Evolutionary conservation across 2,113 vertebrate species (phyloP).

Genomic region (Chaetodon auriga): DNA sequence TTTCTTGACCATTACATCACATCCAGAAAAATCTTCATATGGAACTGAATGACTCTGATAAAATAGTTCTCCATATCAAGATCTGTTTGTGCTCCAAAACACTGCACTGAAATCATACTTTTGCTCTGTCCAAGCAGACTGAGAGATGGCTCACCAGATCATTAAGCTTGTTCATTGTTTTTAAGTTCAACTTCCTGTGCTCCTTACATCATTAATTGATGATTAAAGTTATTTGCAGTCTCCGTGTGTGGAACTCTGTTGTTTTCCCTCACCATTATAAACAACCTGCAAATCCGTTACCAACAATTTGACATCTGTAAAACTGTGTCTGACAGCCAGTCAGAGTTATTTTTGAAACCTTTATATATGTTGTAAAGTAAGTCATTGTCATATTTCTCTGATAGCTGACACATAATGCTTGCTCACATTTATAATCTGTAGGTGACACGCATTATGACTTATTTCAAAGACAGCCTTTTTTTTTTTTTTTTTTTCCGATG

Average conservation of each 20-base stretch:
- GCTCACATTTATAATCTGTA: background rate
- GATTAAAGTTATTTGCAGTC: background rate
- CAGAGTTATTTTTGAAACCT: background rate
- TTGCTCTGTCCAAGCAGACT: background rate
- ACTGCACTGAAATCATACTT: background rate
- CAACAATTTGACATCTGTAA: background rate
- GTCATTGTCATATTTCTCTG: background rate
- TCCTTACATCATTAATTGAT: background rate
- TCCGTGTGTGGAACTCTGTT: no score
- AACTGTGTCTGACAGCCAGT: background rate
- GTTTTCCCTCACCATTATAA: background rate
- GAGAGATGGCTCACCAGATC: background rate
- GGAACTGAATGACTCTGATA: background rate
- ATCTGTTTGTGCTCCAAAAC: background rate
- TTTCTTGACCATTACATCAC: background rate
- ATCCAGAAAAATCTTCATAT: background rate
- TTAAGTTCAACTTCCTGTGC: background rate
- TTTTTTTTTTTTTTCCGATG: no score
- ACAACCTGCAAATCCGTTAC: background rate
- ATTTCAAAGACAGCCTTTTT: no score
- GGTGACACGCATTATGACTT: background rate
- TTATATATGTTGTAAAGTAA: background rate
- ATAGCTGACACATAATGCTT: background rate
- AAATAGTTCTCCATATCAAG: background rate
- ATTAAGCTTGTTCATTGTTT: background rate